Evolutionary conservation across 2,113 vertebrate genomes (phyloP).

Genomic region (Tichodroma muraria): DNA sequence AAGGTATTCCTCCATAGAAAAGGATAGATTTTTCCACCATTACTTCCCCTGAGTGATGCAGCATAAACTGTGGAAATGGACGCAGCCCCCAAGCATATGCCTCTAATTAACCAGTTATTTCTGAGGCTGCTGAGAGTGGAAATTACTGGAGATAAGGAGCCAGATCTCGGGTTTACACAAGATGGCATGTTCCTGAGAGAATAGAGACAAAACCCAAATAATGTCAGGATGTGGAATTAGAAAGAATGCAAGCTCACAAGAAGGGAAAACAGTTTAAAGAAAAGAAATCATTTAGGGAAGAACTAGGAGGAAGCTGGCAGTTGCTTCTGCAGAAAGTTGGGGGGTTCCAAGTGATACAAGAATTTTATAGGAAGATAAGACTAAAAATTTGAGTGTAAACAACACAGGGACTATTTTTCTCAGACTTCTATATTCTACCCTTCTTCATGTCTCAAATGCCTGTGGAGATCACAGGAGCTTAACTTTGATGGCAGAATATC

Average conservation of each 20-base stretch:
- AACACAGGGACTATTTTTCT: neutral
- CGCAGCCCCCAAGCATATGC: neutral
- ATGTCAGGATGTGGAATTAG: neutral
- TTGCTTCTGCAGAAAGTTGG: neutral
- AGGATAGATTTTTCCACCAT: neutral
- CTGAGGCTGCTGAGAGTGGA: neutral
- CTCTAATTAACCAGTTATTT: slow-evolving; percentile 10
- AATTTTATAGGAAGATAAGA: neutral
- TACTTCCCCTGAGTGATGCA: neutral
- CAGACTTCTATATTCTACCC: neutral
- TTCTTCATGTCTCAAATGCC: neutral
- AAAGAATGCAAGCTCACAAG: neutral
- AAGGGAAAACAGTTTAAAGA: neutral
- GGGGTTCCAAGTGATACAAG: neutral
- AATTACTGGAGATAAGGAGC: neutral
- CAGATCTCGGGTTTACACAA: neutral
- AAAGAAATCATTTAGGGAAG: neutral
- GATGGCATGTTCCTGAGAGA: neutral
- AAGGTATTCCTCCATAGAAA: neutral
- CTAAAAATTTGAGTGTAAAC: neutral
- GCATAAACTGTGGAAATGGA: neutral
- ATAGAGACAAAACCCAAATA: neutral
- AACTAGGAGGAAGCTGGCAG: neutral
- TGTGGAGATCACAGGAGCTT: neutral
- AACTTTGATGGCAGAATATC: neutral